Percentiles rank a stretch among this genome's conserved stretches.
Conservation (phyloP, 2,113 vertebrate species). For the Pterocles burchelli region DNA sequence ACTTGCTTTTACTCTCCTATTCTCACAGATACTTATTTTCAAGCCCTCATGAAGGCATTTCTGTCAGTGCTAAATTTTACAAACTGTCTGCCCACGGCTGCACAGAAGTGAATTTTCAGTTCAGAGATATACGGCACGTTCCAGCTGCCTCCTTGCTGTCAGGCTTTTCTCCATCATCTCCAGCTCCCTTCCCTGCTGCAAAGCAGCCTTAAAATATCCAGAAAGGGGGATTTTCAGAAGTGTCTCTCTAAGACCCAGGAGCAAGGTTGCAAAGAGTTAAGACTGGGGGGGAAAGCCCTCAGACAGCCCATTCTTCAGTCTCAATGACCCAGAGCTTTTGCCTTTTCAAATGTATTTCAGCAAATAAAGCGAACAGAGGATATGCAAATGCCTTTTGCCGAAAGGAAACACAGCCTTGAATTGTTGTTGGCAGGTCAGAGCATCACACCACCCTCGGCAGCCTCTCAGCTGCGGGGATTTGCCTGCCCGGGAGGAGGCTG, state of each 20-base stretch:
- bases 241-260: rapidly evolving
- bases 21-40: neutral
- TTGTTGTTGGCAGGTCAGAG: slow-evolving; percentile 78
- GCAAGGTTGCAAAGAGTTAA: slow-evolving; percentile 43
- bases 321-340: slow-evolving; percentile 62
- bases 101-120: rapidly evolving
- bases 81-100: neutral
- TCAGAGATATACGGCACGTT: neutral
- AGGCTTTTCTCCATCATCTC: neutral
- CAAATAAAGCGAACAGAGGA: slow-evolving; percentile 75
- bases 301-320: slow-evolving; percentile 50
- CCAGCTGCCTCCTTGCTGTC: neutral
- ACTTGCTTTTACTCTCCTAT: neutral
- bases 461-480: slow-evolving; percentile 74
- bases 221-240: no score
- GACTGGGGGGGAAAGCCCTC: neutral
- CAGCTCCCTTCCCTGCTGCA: neutral
- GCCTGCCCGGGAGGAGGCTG: neutral
- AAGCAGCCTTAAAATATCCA: neutral
- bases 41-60: neutral
- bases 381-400: slow-evolving; percentile 80
- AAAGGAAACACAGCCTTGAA: slow-evolving; percentile 70
- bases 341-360: slow-evolving; percentile 69
- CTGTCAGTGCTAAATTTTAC: rapidly evolving
- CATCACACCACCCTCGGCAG: slow-evolving; percentile 87